Percentiles rank a stretch among this genome's conserved stretches.
phyloP scores from a whole-genome alignment of 2,888 invertebrate species.

The Drosophila infuscata region DNA sequence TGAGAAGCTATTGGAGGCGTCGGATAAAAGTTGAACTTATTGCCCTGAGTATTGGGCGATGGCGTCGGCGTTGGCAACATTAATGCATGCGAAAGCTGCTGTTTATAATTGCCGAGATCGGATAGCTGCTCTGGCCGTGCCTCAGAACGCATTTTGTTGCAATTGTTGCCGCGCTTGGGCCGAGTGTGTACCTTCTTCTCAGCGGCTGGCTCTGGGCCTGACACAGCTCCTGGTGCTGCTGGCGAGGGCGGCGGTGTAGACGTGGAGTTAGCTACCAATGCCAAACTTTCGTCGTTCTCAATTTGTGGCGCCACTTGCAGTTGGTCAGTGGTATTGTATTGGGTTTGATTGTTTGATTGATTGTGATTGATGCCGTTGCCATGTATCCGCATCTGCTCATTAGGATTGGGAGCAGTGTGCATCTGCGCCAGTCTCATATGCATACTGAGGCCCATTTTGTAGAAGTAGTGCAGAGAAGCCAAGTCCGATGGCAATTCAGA shows the following conservation, averaged over 20 bases:
- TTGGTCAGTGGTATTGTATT: conserved; percentile 54
- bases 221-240: conserved; percentile 1
- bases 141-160: conserved; percentile 35
- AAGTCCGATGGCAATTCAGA: conserved; percentile 86
- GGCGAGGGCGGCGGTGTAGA: conserved; percentile 46
- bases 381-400: conserved; percentile 16
- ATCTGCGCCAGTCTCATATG: conserved; percentile 39
- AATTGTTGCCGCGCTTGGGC: conserved; percentile 7
- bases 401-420: neutral
- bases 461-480: conserved; percentile 88
- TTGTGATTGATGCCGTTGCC: conserved; percentile 1
- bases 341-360: neutral
- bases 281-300: conserved; percentile 11
- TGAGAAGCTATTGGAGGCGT: conserved; percentile 6
- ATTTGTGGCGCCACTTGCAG: conserved; percentile 13
- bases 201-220: neutral
- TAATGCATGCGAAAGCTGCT: conserved; percentile 52
- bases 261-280: conserved; percentile 2
- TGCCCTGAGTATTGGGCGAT: conserved; percentile 51
- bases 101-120: conserved; percentile 30
- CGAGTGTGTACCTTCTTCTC: conserved; percentile 14
- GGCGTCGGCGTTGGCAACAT: conserved; percentile 66
- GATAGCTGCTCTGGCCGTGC: conserved; percentile 50
- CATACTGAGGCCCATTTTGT: conserved; percentile 88
- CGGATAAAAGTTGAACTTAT: conserved; percentile 57